Evolutionary conservation across 1,140 invertebrate genomes (phyloP).

Genomic region (Ostrea denselamellosa): DNA sequence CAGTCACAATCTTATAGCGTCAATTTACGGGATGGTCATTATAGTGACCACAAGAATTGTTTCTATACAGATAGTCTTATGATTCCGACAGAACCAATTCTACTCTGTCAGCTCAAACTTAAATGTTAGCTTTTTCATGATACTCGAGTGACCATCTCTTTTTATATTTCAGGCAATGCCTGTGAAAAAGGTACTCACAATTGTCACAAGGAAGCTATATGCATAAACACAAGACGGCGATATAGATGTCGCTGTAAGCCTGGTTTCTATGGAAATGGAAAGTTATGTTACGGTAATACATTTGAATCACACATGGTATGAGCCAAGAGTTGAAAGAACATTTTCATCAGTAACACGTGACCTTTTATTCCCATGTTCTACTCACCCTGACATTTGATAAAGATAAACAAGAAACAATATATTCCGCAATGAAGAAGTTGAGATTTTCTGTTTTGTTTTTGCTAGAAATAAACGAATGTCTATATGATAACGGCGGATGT

Average conservation of each 20-base stretch:
- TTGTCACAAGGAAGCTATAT: conserved; percentile 73
- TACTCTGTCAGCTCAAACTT: neutral
- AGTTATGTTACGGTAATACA: conserved; percentile 81
- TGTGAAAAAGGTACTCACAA: conserved; percentile 69
- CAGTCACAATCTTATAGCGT: conserved; percentile 18
- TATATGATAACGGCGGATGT: conserved; percentile 72
- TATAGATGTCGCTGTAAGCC: conserved; percentile 75
- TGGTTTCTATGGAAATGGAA: conserved; percentile 85
- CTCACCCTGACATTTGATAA: too few species aligned
- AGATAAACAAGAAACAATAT: too few species aligned
- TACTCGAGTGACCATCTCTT: neutral
- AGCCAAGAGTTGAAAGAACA: too few species aligned
- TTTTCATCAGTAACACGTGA: neutral
- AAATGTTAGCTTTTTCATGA: too few species aligned
- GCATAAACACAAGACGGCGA: conserved; percentile 68
- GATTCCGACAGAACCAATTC: neutral
- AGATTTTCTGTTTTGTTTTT: conserved; percentile 25
- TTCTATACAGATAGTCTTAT: neutral
- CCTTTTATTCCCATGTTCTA: too few species aligned
- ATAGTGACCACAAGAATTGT: neutral
- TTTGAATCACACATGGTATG: neutral
- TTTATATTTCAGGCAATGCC: conserved; percentile 61
- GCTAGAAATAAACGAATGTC: conserved; percentile 79
- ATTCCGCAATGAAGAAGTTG: too few species aligned
- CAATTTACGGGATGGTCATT: neutral